Base-by-base conservation (phyloP, 2,888 invertebrate species). In the Dascillus cervinus region DNA sequence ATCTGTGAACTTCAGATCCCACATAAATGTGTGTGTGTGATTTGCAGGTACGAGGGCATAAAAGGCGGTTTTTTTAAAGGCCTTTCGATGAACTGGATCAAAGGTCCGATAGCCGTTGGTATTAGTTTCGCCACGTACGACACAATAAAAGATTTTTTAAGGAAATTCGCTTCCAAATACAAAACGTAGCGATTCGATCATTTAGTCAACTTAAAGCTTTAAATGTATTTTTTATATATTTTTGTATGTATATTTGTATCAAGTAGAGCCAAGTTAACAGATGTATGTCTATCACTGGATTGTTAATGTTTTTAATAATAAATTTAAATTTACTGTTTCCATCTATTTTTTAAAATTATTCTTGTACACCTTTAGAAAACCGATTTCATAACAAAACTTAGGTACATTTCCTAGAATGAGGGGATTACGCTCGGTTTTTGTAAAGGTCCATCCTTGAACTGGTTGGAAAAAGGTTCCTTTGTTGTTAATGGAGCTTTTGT, bases 41-140 rank as follows among this genome's bases (percentile, higher is more conserved):
- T 47, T 65, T 66, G 26, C 67, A 89, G 88, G 33, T 77, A 79
- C 46, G 97, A 98, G 64, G 97, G 98, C 14, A 60, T 89, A 13
- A 76, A 77, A 59, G 74, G 79, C 28, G 97, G 97, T 0, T 84
- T 96, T 62, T 98, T 89, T 73, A 98, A 98, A 66, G 98, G 98
- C 0, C 75, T 98, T n/a, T 91, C 90, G 50, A 92, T 99, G 92
- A 99, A 98, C 67, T 98, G 96, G 95, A 82, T 98, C 29, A 89
- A 89, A 61, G 89, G 89, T 0, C 89, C 89, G 4, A 80, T 88
- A 29, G 85, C 88, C 0, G 88, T 87, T 5, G 97, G 97, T 34
- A 91, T 97, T 52, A 95, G 95, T 53, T 98, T 96, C 69, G 87
- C 92, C 3, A 88, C 90, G 0, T 95, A 95, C 65, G 96, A 98